Base-by-base conservation (phyloP, 2,113 vertebrate species). In the Candoia aspera region DNA sequence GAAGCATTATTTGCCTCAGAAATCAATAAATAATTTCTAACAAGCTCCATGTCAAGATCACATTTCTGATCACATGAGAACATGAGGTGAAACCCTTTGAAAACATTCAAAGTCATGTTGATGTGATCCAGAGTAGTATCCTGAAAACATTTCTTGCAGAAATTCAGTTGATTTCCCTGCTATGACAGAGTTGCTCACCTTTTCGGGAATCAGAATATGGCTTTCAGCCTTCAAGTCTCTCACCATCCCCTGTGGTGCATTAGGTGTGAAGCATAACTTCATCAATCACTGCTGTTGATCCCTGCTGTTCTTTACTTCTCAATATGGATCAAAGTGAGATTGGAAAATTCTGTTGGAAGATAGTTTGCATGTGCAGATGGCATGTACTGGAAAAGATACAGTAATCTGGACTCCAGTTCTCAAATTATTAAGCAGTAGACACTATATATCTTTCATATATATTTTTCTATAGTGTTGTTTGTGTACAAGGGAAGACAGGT, bases 11-110 rank as follows among this genome's bases (percentile, higher is more conserved):
- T 58, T 73, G 19, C 33, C 33, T 46, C 60, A n/a, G 23, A 68
- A 87, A 87, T 91, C 90, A 73, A 57, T 46, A 54, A 87, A 91
- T 73, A 79, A 87, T 54, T 73, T 42, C 62, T 91, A 29, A 37
- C 21, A 55, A 64, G 23, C 12, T 12, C 53, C 53, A 29, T 79
- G 23, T 46, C 23, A 29, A 57, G 42, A 60, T 84, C 84, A 62
- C 33, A 73, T 64, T 54, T 62, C 85, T 87, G 53, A 58, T 73
- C 15, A 26, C 23, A 58, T 49, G 55, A 58, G 17, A 87, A 46
- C 42, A 57, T 29, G 68, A 87, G 60, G 23, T 86, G 23, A 87
- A 73, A 21, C 33, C 60, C 42, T 53, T 91, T 33, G 21, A 57
- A 83, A 57, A 58, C 21, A 57, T 79, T 83, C 37, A 62, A 23